These are phyloP conservation scores for Zelleria hepariella DNA, from an alignment of 2,888 invertebrate species.

Conservation along the genomic window DNA sequence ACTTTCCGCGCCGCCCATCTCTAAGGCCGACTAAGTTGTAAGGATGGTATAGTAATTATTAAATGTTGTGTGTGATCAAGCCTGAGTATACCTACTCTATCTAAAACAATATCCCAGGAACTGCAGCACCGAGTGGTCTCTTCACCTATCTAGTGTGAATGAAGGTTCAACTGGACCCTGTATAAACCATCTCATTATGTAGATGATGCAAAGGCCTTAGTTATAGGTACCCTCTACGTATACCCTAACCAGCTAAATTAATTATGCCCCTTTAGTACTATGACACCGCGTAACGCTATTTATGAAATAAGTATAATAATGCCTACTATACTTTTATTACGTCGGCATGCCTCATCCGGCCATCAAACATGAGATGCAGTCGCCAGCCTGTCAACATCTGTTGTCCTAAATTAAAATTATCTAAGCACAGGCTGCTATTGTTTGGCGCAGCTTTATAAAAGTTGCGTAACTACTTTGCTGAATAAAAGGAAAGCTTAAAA, in stretches of 20 bases:
- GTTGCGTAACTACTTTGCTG: neutral
- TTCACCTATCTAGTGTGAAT: too few relatives aligned
- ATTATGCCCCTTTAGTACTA: neutral
- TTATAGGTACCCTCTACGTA: too few relatives aligned
- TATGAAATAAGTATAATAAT: neutral
- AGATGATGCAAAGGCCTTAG: too few relatives aligned
- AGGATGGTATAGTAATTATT: too few relatives aligned
- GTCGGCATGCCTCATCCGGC: constrained; percentile 47
- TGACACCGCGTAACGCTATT: neutral
- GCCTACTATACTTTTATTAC: constrained; percentile 39
- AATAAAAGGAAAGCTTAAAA: neutral
- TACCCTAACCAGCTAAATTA: neutral
- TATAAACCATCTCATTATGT: too few relatives aligned
- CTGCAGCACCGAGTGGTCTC: too few relatives aligned
- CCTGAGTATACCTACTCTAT: too few relatives aligned
- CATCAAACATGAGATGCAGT: constrained; percentile 37
- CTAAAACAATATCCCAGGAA: too few relatives aligned
- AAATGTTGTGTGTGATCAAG: too few relatives aligned
- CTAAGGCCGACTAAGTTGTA: too few relatives aligned
- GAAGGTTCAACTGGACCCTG: too few relatives aligned
- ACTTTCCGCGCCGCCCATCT: too few relatives aligned
- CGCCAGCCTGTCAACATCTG: constrained; percentile 60
- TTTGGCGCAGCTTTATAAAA: neutral
- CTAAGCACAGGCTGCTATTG: constrained; percentile 13
- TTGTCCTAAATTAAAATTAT: constrained; percentile 56